Evolutionary conservation across 2,113 vertebrate genomes (phyloP), one percentile per base, ranked within the genome.

Genomic region (Malaclemys terrapin): DNA sequence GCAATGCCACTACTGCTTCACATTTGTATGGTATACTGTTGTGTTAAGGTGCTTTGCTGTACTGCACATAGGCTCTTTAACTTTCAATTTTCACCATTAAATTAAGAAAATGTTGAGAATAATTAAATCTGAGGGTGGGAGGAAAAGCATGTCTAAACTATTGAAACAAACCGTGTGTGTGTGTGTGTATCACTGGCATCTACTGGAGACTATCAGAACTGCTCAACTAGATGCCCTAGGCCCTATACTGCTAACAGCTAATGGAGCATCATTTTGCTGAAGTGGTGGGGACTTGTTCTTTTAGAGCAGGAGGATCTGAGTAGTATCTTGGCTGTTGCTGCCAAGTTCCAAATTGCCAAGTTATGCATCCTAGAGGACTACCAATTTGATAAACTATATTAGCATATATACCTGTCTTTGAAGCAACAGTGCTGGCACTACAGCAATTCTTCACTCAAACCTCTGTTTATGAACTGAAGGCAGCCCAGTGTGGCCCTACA

Each of bases 1-100:
- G 96, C 93, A 87, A 16, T 47, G 80, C 78, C 27, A 0, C 79
- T 20, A 56, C 27, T 93, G 91, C 87, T 88, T 95, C 94, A 90
- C 89, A 22, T 88, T 95, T 42, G 8, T 57, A 8, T 72, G 65
- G 62, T 82, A 14, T 45, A 22, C 65, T 80, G 38, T 87, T 87
- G 78, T 31, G 83, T 27, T 8, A 31, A 92, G 94, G 85, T 1
- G 35, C 53, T 92, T 92, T 88, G 82, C 50, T 79, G 69, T 90
- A 86, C 65, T 81, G 65, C 14, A 1, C 13, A 47, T 75, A 92
- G 81, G 45, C 85, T 62, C 62, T 89, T 38, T 4, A 4, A 59
- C 52, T 87, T 10, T 2, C 12, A 24, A 87, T 84, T 83, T 20
- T 72, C 52, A 31, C 29, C 47, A 38, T 79, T 29, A 94, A 27